Evolutionary conservation across 2,113 vertebrate species (phyloP), one percentile per base, ranked within the genome.

Genomic region (Semnornis frantzii): DNA sequence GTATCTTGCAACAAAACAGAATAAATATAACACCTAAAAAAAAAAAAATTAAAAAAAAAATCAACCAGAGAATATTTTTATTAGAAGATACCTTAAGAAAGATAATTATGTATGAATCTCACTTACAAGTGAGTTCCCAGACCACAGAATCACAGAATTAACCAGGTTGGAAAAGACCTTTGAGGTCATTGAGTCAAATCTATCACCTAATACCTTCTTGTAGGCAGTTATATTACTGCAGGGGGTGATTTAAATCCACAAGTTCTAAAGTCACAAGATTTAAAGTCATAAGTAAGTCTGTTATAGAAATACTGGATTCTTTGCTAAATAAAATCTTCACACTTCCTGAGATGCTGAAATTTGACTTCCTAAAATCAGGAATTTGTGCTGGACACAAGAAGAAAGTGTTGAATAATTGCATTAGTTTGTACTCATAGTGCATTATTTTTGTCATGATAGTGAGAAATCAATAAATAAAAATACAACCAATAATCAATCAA

Each of bases 101-200:
- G 12, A 10, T 72, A 42, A 52, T 31, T 0, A 18, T 2, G 0
- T 30, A 68, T 50, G 5, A 78, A 52, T 54, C 44, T 55, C 27
- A 54, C 20, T 33, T 82, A 54, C 9, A 48, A 42, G 21, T 13
- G 19, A 64, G 7, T 20, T 50, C 37, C 12, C 63, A 50, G 34
- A 79, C 59, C 15, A 92, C 44, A 44, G 44, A 44, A 44, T 44
- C 42, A 10, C 42, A 42, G 42, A 42, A 42, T 42, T 44, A 44
- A 44, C 44, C 44, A 44, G 14, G 15, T 16, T 44, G 44, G 44
- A 44, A 44, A 44, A 44, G 44, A 44, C 15, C 15, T 44, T 44
- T 44, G 44, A 44, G 44, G 16, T 42, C 39, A 42, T 16, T 44
- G 44, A 44, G 44, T 44, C 42, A 13, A 42, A 42, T 15, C 42